Base-by-base conservation (phyloP, 2,888 invertebrate species). In the Oxytorus armatus region DNA sequence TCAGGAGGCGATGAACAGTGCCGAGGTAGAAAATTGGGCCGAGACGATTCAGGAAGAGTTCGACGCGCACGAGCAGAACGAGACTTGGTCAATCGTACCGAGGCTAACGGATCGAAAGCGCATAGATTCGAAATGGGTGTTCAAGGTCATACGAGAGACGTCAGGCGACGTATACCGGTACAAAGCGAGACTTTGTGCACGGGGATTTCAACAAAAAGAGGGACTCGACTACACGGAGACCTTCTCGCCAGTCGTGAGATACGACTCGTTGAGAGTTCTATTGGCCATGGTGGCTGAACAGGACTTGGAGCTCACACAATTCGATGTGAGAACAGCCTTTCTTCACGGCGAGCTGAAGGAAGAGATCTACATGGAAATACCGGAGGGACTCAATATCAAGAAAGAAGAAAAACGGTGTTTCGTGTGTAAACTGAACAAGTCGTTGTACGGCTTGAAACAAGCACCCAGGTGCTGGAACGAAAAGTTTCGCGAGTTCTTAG, bases 301-400 rank as follows among this genome's bases (percentile, higher is more conserved):
- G 44, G 61, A 82, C 39, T 39, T 85, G 16, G 53, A 77, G n/a
- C 44, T 83, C n/a, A 10, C 44, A 10, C 84, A 85, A 11, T 85
- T 86, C 49, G 82, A 85, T 61, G 73, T 86, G 0, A 81, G 69
- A 39, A 85, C 79, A 14, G 18, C 25, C 8, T 1, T 39, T 65
- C 10, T 68, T 65, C 53, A 73, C 57, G 77, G 77, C 55, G 78
- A 61, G 23, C 23, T 61, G n/a, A 61, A 61, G 16, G 83, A 87
- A 73, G 84, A 85, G 39, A 84, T 89, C n/a, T 87, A 83, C 49
- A 86, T 87, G 86, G 76, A 85, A 42, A n/a, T 68, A 51, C 36
- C 68, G 11, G 87, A 89, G 55, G 68, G 51, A n/a, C 53, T 53
- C 53, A n/a, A 25, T 25, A 10, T 53, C n/a, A 25, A 53, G 25